phyloP scores from a whole-genome alignment of 2,797 vertebrate genomes.

The Pangasius sanitwongsei region DNA sequence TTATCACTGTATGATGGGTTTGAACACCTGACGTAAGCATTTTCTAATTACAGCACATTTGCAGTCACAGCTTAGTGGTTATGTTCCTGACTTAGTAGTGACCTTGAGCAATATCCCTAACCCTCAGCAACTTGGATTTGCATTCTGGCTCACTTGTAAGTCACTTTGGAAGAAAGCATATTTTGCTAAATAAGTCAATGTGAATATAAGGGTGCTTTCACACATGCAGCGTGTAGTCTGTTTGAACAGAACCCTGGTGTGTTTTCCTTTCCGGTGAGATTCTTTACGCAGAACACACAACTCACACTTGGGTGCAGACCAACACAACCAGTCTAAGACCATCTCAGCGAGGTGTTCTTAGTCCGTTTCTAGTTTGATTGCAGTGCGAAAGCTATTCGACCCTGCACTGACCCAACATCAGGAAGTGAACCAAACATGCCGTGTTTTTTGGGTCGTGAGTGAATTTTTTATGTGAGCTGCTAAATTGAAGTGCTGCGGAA shows the following conservation, averaged over 20 bases:
- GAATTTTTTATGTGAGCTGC: not conserved
- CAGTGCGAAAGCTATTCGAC: not conserved
- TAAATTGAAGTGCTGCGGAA: too few relatives aligned
- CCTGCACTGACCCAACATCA: not conserved
- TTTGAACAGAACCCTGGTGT: not conserved
- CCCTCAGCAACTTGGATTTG: not conserved
- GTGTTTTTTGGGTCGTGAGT: not conserved
- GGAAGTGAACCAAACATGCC: not conserved
- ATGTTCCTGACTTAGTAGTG: not conserved
- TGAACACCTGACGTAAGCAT: slow-evolving; percentile 12
- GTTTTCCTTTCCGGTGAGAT: not conserved
- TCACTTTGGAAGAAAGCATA: not conserved
- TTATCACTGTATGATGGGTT: not conserved
- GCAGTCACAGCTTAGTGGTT: not conserved
- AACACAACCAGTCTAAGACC: not conserved
- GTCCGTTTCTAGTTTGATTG: not conserved
- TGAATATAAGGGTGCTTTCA: not conserved
- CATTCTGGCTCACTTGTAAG: not conserved
- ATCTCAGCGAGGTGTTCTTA: not conserved
- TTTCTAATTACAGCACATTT: slow-evolving; percentile 17
- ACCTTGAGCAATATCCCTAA: not conserved
- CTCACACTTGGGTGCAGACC: not conserved
- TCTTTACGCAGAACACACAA: not conserved
- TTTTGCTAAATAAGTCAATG: not conserved
- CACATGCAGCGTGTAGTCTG: not conserved